These are phyloP conservation scores for Polydesmus complanatus DNA, from an alignment of 2,888 invertebrate species.

Conservation along the genomic window DNA sequence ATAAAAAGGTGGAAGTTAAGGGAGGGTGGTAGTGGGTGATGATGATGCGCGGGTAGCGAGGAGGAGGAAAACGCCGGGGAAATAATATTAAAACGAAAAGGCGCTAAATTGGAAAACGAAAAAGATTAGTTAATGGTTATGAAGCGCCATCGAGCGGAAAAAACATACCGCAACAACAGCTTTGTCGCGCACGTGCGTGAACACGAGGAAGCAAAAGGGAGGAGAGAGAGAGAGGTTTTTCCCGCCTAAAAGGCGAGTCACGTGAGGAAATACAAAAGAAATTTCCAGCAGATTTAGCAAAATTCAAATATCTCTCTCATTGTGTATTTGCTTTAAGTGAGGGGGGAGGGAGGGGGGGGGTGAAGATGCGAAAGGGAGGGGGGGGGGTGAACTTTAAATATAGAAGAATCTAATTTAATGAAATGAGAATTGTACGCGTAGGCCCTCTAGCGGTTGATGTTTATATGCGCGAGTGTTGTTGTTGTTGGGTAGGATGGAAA, in stretches of 20 bases:
- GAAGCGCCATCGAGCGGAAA: not conserved
- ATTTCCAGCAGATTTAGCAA: not conserved
- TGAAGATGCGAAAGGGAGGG: not conserved
- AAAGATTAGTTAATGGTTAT: not conserved
- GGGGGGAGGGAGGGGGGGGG: not conserved
- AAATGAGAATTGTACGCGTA: too few relatives aligned
- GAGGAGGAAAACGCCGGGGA: too few relatives aligned
- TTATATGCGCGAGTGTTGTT: not conserved
- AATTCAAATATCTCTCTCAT: not conserved
- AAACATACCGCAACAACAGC: not conserved
- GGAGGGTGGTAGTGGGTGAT: not conserved
- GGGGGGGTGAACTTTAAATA: not conserved
- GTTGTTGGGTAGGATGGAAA: not conserved
- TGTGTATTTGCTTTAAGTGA: not conserved
- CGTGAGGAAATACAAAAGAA: not conserved
- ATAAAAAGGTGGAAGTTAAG: not conserved
- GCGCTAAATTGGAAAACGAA: not conserved
- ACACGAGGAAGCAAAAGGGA: too few relatives aligned
- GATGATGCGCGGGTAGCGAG: not conserved
- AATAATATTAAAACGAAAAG: not conserved
- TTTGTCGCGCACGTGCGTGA: not conserved
- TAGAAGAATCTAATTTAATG: not conserved
- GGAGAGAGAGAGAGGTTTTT: not conserved
- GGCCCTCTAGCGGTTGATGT: not conserved
- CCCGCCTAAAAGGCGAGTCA: not conserved